phyloP scores from a whole-genome alignment of 1,140 invertebrate species.

The Drosophila truncata region DNA sequence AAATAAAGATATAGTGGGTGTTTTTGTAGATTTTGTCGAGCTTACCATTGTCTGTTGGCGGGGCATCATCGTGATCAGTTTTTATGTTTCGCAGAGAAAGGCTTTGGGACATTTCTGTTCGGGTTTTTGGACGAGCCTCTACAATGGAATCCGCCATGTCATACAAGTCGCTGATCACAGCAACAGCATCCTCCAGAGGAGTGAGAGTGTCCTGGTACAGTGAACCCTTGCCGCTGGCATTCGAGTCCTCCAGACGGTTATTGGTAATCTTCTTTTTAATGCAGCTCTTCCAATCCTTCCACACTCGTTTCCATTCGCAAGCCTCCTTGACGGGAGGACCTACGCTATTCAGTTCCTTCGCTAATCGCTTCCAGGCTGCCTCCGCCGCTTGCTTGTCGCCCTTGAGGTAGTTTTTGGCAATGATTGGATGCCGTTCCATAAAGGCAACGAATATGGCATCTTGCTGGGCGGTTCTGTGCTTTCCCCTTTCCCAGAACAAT shows the following conservation, averaged over 20 bases:
- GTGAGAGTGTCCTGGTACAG: conserved; percentile 68
- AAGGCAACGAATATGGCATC: conserved; percentile 72
- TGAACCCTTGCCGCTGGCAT: conserved; percentile 55
- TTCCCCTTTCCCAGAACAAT: conserved; percentile 45
- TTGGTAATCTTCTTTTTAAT: conserved; percentile 66
- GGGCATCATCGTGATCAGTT: conserved; percentile 42
- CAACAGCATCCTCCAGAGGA: conserved; percentile 65
- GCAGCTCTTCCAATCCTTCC: conserved; percentile 74
- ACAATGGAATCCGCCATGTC: conserved; percentile 63
- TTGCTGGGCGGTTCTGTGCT: conserved; percentile 72
- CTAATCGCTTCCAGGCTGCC: conserved; percentile 62
- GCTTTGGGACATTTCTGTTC: conserved; percentile 7
- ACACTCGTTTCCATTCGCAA: conserved; percentile 67
- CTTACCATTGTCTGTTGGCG: conserved; percentile 49
- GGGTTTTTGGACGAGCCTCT: conserved; percentile 33
- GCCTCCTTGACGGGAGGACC: conserved; percentile 64
- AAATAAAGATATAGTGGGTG: not conserved
- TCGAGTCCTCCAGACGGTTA: conserved; percentile 60
- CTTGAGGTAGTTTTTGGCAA: conserved; percentile 71
- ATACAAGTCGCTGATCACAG: conserved; percentile 62
- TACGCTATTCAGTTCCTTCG: conserved; percentile 66
- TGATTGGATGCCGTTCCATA: conserved; percentile 68
- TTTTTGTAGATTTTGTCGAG: not conserved
- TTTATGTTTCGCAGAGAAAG: conserved; percentile 45
- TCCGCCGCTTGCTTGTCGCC: conserved; percentile 67